A percentile compares a stretch with the other conserved stretches of the same genome.
These are phyloP conservation scores for Acrocyrtus sp. DNA, from an alignment of 2,888 invertebrate genomes.

Conservation along the genomic window DNA sequence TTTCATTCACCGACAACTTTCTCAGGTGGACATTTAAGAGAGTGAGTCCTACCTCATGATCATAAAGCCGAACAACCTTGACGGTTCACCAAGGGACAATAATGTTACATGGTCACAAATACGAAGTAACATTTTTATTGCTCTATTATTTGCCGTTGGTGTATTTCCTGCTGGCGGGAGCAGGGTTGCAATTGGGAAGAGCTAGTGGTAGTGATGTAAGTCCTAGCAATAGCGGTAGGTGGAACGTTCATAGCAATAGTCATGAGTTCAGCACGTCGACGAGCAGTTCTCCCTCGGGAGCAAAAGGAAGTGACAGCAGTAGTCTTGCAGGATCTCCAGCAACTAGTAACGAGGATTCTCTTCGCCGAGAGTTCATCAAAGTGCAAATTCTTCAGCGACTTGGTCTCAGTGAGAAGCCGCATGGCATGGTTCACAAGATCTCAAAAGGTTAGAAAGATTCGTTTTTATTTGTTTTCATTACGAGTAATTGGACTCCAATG, in stretches of 20 bases:
- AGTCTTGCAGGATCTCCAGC: not conserved
- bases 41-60: slow-evolving; percentile 51
- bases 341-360: slow-evolving; percentile 44
- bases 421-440: slow-evolving; percentile 62
- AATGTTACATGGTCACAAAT: slow-evolving; percentile 61
- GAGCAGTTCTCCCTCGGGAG: no score
- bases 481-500: no score
- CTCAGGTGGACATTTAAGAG: not conserved
- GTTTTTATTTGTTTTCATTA: no score
- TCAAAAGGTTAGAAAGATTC: no score
- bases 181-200: slow-evolving; percentile 18
- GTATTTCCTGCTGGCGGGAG: slow-evolving; percentile 26
- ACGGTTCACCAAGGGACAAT: slow-evolving; percentile 56
- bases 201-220: slow-evolving; percentile 22
- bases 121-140: slow-evolving; percentile 56
- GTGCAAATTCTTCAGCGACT: slow-evolving; percentile 62
- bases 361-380: slow-evolving; percentile 62
- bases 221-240: slow-evolving; percentile 11
- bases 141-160: slow-evolving; percentile 43
- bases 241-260: no score
- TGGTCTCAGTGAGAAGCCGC: slow-evolving; percentile 60
- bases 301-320: slow-evolving; percentile 5
- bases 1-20: no score
- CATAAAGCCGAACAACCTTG: slow-evolving; percentile 41
- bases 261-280: not conserved